A percentile compares a stretch with the other conserved stretches of the same genome.
phyloP scores from a whole-genome alignment of 2,113 vertebrate species.

The Terrapene triunguis region DNA sequence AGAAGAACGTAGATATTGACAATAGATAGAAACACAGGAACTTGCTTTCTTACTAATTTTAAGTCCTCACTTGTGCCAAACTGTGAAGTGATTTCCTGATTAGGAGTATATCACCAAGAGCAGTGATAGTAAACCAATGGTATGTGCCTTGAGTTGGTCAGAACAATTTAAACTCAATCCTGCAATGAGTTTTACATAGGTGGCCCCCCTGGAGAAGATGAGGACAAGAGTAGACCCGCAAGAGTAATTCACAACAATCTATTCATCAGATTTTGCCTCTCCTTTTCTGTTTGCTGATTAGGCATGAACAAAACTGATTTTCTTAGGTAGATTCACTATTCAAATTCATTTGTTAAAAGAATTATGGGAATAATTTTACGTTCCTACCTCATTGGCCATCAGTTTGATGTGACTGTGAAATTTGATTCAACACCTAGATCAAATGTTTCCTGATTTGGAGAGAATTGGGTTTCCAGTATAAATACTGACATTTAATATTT shows the following conservation, averaged over 20 bases:
- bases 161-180: neutral
- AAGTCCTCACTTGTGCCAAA: neutral
- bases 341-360: no score
- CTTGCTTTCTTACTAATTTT: neutral
- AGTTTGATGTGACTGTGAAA: no score
- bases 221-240: neutral
- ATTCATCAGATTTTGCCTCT: neutral
- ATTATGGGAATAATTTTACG: no score
- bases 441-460: no score
- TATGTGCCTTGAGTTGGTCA: neutral
- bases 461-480: neutral
- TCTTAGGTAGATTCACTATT: no score
- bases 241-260: neutral
- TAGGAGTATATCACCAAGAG: neutral
- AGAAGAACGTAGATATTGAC: neutral
- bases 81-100: conserved; percentile 4
- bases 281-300: neutral
- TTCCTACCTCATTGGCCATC: no score
- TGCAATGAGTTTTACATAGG: neutral
- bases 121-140: neutral
- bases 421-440: no score
- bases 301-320: neutral
- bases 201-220: neutral
- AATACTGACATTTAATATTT: neutral
- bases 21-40: neutral